Evolutionary conservation across 2,113 vertebrate genomes (phyloP), one percentile per base, ranked within the genome.

Genomic region (Dromas ardeola): DNA sequence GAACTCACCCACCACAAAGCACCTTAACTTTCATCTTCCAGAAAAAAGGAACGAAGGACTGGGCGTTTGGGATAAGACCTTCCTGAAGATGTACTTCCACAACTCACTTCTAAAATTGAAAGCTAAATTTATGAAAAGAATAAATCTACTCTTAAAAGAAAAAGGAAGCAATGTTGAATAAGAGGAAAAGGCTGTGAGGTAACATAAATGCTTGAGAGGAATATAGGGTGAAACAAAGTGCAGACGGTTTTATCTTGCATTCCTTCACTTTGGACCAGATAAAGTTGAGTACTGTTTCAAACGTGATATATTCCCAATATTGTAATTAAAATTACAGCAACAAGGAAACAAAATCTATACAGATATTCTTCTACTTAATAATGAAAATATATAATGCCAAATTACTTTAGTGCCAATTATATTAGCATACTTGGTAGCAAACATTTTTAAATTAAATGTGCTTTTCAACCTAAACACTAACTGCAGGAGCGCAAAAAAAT

Each of bases 401-500:
- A 34, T 58, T 71, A 81, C 63, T 95, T 92, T 15, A 59, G 5
- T 73, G 74, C 52, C 79, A 72, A 74, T 69, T 81, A 81, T 23
- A 90, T 85, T 82, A 81, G 38, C 47, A 87, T 43, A 56, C 25
- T 95, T 88, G 36, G 53, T 87, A 74, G 72, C 32, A 97, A 96
- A 69, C 22, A 70, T 38, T 95, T 93, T 94, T n/a, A 93, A 95
- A 96, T 50, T 40, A 78, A 94, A 95, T 88, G 70, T 84, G 74
- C 40, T 73, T 95, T 88, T 96, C 80, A 97, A 96, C 87, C 85
- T 83, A 91, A 97, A 90, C 70, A 70, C 18, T 83, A 95, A 82
- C 32, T 62, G 16, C 23, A 69, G 38, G 62, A 90, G 19, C 47
- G 40, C 36, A 86, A 85, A 92, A 94, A 89, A 87, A 40, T 58